A percentile compares a stretch with the other conserved stretches of the same genome.
phyloP scores from a whole-genome alignment of 2,888 invertebrate genomes.

The Arenicola marina region DNA sequence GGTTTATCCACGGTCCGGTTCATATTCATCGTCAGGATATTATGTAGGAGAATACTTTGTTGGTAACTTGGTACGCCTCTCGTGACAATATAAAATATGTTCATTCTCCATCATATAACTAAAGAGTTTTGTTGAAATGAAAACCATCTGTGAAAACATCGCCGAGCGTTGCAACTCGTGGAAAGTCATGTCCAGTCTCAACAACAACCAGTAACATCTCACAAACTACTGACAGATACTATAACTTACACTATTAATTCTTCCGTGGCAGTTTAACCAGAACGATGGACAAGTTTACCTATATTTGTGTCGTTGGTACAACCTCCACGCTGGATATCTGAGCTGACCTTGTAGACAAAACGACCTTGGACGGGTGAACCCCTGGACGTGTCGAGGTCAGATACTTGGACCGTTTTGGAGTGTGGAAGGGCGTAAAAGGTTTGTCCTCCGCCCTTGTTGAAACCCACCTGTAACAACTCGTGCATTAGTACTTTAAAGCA shows the following conservation, averaged over 20 bases:
- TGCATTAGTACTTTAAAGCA: neutral
- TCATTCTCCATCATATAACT: no score
- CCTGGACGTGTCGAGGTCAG: neutral
- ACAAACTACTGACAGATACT: no score
- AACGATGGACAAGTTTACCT: neutral
- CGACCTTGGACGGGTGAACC: slow-evolving; percentile 4
- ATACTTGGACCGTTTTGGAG: slow-evolving; percentile 6
- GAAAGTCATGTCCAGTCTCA: no score
- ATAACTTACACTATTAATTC: neutral
- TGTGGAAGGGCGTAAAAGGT: slow-evolving; percentile 2
- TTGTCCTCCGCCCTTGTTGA: slow-evolving; percentile 8
- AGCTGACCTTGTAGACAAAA: slow-evolving; percentile 11
- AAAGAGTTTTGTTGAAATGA: no score
- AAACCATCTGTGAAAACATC: no score
- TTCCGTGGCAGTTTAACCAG: neutral
- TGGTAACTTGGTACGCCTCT: no score
- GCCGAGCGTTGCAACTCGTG: no score
- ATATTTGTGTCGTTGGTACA: slow-evolving; percentile 1
- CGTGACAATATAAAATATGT: no score
- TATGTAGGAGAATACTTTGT: no score
- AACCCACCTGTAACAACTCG: slow-evolving; percentile 19
- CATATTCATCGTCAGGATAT: no score
- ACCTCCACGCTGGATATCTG: slow-evolving; percentile 4
- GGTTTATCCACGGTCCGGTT: no score
- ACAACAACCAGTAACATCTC: no score